phyloP scores from a whole-genome alignment of 1,140 invertebrate genomes.

The Drosophila fuyamai region DNA sequence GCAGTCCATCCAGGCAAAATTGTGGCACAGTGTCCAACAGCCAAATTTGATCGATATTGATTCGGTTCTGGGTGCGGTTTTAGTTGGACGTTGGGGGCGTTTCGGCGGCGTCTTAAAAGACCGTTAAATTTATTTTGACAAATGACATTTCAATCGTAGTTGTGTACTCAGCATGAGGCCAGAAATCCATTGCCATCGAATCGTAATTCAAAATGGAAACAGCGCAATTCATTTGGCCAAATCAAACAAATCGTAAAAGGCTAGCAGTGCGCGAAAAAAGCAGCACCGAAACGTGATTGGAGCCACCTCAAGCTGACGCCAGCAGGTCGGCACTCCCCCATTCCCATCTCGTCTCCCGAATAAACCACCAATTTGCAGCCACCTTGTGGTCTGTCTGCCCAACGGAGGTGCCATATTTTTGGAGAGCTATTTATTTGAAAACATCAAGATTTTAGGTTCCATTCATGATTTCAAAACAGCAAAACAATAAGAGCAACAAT shows the following conservation, averaged over 20 bases:
- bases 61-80: constrained; percentile 30
- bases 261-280: constrained; percentile 61
- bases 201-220: constrained; percentile 78
- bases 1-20: neutral
- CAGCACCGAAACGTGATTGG: constrained; percentile 71
- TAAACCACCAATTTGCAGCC: constrained; percentile 23
- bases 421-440: no score
- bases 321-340: constrained; percentile 50
- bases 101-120: constrained; percentile 64
- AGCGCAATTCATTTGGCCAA: constrained; percentile 80
- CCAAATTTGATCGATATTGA: neutral
- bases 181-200: constrained; percentile 22
- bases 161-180: constrained; percentile 66
- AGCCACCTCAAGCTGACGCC: constrained; percentile 76
- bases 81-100: constrained; percentile 33
- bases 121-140: constrained; percentile 84
- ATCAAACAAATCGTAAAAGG: constrained; percentile 83
- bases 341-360: neutral
- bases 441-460: no score
- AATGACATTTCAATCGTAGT: constrained; percentile 84
- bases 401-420: neutral
- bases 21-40: constrained; percentile 20
- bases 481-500: no score
- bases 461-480: no score
- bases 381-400: constrained; percentile 6